Evolutionary conservation across 2,888 invertebrate species (phyloP), one percentile per base, ranked within the genome.

Genomic region (Uloborus plumipes): DNA sequence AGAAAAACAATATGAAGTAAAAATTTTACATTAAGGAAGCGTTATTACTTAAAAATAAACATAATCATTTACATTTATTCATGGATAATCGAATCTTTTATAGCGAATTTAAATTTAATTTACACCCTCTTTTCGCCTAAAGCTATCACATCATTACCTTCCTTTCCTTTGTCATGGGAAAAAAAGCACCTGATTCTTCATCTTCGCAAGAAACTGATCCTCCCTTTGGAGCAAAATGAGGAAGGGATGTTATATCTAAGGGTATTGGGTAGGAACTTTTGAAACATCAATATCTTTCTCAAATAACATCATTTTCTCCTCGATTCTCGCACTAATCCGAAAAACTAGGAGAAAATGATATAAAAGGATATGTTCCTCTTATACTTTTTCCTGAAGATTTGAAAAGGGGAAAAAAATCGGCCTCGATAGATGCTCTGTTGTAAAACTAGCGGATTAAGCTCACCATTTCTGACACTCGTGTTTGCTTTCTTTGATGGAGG

Each of bases 261-360:
- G 39, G 6, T 39, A 39, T 39, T 39, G 39, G 39, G 39, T 39
- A 39, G 39, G 39, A 39, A 39, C 7, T 39, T 39, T 39, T 39
- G 39, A 39, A 39, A 39, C 39, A 39, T 9, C 39, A 39, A 39
- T 39, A 39, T 39, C 39, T 39, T 39, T 65, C 64, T 53, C 71
- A 78, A 78, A 78, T 78, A 78, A 72, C 72, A 22, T 78, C 71
- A 78, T 78, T 78, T 78, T 62, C 50, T 47, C 14, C 65, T 65
- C 59, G 61, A 47, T 26, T 65, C 22, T 51, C 59, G 50, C 50
- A 39, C 49, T 78, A 78, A 78, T 78, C 78, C 50, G 16, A 65
- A 58, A 66, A 71, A 78, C n/a, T 71, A 59, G 26, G 51, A 50
- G 71, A 65, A 71, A 66, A 71, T 58, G 71, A n/a, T 49, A 59